Conservation (phyloP, 2,888 invertebrate species). For the Drosophila fungiperda region DNA sequence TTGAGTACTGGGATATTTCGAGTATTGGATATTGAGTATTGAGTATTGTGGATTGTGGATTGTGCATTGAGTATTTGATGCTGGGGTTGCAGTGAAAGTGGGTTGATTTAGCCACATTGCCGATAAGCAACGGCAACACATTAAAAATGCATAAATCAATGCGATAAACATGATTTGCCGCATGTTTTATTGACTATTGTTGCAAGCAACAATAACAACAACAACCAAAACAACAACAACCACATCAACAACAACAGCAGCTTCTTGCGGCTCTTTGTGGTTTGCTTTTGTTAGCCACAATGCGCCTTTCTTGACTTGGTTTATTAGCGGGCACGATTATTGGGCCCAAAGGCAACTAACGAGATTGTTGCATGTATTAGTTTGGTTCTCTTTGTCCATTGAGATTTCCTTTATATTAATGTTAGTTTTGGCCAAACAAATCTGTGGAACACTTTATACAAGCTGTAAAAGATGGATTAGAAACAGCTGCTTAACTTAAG, state of each 20-base stretch:
- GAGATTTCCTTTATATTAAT: neutral
- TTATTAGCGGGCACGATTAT: constrained; percentile 69
- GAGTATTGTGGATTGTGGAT: constrained; percentile 10
- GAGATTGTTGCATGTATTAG: constrained; percentile 24
- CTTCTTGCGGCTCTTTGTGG: constrained; percentile 33
- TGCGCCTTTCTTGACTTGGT: constrained; percentile 40
- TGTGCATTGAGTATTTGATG: neutral
- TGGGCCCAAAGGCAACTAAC: constrained; percentile 52
- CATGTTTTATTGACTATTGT: constrained; percentile 86
- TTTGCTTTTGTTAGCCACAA: constrained; percentile 8
- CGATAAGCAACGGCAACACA: constrained; percentile 85
- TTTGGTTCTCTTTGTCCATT: constrained; percentile 4
- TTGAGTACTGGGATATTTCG: constrained; percentile 15
- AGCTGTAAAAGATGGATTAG: neutral
- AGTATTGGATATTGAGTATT: constrained; percentile 12
- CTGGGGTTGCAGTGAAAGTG: constrained; percentile 72
- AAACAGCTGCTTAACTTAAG: neutral
- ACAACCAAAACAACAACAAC: constrained; percentile 4
- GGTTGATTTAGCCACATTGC: constrained; percentile 82
- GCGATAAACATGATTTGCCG: constrained; percentile 86
- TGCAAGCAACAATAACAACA: constrained; percentile 34
- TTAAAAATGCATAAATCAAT: constrained; percentile 86
- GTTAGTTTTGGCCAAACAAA: neutral
- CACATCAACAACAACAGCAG: neutral
- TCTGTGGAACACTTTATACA: neutral